Base-by-base conservation (phyloP, 2,888 invertebrate species). In the Troides aeacus region DNA sequence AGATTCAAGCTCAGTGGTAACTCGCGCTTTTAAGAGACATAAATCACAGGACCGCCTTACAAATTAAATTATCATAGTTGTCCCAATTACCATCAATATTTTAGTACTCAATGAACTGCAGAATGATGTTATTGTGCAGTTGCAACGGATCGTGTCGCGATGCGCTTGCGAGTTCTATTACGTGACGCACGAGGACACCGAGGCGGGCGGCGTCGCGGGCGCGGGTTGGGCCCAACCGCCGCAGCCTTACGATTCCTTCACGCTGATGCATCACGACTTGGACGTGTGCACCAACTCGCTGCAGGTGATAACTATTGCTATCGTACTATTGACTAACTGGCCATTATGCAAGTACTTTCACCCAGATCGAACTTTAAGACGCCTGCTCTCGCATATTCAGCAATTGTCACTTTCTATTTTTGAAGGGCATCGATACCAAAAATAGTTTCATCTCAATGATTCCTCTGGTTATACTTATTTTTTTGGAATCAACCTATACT, bases 81-180 rank as follows among this genome's bases (percentile, higher is more conserved):
- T 30, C 30, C 10, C 10, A 39, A 7, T 7, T 39, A 39, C 10
- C 39, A 39, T 10, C 39, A 39, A 39, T 39, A 39, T 39, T 7
- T 10, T 39, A 39, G 39, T 10, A 39, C 39, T 39, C 39, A 39
- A 10, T 39, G 10, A 39, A 7, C 10, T 8, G 1, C 7, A 7
- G 30, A 39, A 39, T 39, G 39, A 39, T 1, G 10, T 53, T 17
- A 15, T 53, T 0, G 17, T 46, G 24, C 91, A 99, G 94, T 91
- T 99, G 24, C 99, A 99, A 93, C 94, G 99, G 69, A 99, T 99
- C 76, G 99, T 99, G 18, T 99, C 99, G 0, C 94, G 99, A 2
- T 99, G 99, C 91, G 97, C 97, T 82, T 99, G 99, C 90, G 99
- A 99, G 93, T 98, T 99, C 90, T 99, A 98, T 93, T 99, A 98